Conservation (phyloP, 35 echinoderm and acorn worm genomes). For the Apostichopus californicus region DNA sequence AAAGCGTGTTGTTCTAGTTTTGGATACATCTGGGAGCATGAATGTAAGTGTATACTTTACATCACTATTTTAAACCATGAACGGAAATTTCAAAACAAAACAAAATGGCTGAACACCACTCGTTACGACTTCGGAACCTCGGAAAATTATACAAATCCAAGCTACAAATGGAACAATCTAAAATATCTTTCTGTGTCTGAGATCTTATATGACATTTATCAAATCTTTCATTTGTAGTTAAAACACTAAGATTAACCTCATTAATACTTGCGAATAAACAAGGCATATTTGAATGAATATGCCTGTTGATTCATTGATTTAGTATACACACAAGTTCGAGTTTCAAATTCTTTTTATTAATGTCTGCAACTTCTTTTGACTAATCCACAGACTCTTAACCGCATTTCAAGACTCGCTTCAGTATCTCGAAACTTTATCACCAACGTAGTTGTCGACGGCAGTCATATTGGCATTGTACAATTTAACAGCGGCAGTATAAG, state of each 20-base stretch:
- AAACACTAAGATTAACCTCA: too few relatives aligned
- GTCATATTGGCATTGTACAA: conserved; percentile 53
- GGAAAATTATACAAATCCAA: not conserved
- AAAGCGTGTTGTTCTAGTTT: conserved; percentile 65
- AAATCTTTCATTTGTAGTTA: too few relatives aligned
- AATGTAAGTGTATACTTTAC: conserved; percentile 3
- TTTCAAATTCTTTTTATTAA: not conserved
- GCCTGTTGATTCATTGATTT: too few relatives aligned
- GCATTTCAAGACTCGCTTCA: not conserved
- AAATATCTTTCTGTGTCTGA: too few relatives aligned
- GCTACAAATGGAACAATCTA: not conserved
- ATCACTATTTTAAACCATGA: not conserved
- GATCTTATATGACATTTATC: too few relatives aligned
- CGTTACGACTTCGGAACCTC: not conserved
- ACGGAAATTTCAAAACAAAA: not conserved
- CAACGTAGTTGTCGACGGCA: conserved; percentile 48
- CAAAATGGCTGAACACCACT: not conserved
- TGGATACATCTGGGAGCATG: conserved; percentile 83
- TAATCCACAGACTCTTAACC: not conserved
- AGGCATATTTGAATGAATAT: too few relatives aligned
- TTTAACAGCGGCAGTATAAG: not conserved
- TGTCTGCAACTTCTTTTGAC: not conserved
- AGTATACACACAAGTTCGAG: too few relatives aligned
- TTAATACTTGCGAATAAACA: too few relatives aligned
- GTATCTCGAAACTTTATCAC: conserved; percentile 49